These are phyloP conservation scores for Hypotaenidia okinawae DNA, from an alignment of 2,797 vertebrate genomes.

Conservation along the genomic window DNA sequence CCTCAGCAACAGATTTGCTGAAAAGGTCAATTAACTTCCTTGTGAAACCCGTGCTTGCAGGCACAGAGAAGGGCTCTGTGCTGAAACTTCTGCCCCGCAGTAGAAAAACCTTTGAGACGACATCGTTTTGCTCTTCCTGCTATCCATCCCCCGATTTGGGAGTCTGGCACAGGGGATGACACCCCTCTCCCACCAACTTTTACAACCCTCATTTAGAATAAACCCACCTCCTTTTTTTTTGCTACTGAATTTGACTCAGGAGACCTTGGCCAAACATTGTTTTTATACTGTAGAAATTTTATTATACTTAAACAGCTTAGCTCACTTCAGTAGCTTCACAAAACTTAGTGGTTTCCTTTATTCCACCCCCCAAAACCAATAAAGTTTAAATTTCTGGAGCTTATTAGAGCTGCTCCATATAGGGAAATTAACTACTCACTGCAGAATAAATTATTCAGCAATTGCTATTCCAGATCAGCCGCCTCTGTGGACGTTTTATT, in stretches of 20 bases:
- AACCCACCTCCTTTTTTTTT: background rate
- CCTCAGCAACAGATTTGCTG: constrained; percentile 16
- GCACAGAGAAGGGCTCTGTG: background rate
- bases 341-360: constrained; percentile 8
- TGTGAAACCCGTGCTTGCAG: background rate
- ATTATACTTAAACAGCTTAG: constrained; percentile 12
- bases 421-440: constrained; percentile 44
- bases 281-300: background rate
- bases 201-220: background rate
- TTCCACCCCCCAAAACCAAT: background rate
- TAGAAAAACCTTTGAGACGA: background rate
- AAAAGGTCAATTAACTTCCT: constrained; percentile 61
- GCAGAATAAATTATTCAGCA: constrained; percentile 57
- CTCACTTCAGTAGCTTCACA: constrained; percentile 36
- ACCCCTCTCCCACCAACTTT: background rate
- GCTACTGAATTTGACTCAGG: background rate
- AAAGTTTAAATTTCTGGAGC: constrained; percentile 23
- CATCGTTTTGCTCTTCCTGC: background rate
- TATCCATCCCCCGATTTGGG: background rate
- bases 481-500: constrained; percentile 36
- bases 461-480: constrained; percentile 26
- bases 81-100: background rate
- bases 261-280: background rate
- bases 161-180: background rate
- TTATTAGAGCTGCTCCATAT: constrained; percentile 14